A percentile compares a stretch with the other conserved stretches of the same genome.
Conservation (phyloP, 2,797 vertebrate genomes). For the Gadopsis marmoratus region DNA sequence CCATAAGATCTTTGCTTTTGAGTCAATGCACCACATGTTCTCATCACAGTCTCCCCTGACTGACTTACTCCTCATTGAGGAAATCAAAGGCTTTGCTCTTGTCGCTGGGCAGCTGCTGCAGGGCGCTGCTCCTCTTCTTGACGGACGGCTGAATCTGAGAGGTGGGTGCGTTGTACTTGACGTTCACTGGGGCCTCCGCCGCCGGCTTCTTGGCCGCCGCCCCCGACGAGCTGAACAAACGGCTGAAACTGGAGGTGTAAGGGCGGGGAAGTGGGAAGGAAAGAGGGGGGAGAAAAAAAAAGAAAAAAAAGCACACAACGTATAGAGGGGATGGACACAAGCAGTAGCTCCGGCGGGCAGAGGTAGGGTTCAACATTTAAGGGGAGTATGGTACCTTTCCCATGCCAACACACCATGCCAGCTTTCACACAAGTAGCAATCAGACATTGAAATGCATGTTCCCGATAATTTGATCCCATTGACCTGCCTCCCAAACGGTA, state of each 20-base stretch:
- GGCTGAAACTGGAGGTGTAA: constrained; percentile 93
- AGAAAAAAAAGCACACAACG: constrained; percentile 64
- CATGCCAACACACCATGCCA: constrained; percentile 66
- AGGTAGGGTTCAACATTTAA: constrained; percentile 68
- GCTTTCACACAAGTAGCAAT: constrained; percentile 32
- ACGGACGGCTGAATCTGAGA: constrained; percentile 95
- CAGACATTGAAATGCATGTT: neutral
- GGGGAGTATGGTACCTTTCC: constrained; percentile 45
- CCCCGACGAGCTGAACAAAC: constrained; percentile 95
- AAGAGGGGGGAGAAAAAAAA: neutral
- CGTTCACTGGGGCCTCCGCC: constrained; percentile 92
- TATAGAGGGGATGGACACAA: constrained; percentile 82
- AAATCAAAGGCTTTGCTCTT: constrained; percentile 99
- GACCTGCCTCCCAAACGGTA: constrained; percentile 12
- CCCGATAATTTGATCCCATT: neutral
- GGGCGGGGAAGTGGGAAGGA: constrained; percentile 53
- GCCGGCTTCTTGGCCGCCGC: constrained; percentile 91
- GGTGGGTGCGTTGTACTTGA: constrained; percentile 98
- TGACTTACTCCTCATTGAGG: constrained; percentile 97
- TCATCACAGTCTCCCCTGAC: neutral
- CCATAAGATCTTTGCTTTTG: neutral
- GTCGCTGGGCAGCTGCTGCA: constrained; percentile 96
- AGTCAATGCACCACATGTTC: neutral
- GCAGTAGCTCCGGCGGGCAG: constrained; percentile 74
- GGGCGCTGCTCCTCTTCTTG: constrained; percentile 96